Evolutionary conservation across 2,113 vertebrate species (phyloP).

Genomic region (Aleadryas rufinucha): DNA sequence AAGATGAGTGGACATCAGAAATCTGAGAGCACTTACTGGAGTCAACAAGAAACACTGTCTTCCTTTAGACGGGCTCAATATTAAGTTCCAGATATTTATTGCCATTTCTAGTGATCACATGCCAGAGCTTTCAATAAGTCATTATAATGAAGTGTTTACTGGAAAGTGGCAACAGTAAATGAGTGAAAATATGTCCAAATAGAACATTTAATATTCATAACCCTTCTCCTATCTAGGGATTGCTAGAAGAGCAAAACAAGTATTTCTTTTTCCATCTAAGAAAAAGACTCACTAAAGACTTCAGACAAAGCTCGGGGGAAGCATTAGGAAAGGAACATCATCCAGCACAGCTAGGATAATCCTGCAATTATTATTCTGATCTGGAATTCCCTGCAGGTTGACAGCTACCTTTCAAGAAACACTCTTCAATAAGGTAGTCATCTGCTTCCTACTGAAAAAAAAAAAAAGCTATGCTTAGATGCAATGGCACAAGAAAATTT

Average conservation of each 20-base stretch:
- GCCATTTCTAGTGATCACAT: background rate
- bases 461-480: background rate
- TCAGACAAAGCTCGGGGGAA: conserved; percentile 10
- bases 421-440: background rate
- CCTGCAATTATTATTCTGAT: conserved; percentile 42
- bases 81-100: background rate
- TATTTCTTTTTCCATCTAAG: background rate
- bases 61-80: fast-evolving
- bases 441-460: background rate
- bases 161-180: background rate
- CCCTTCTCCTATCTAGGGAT: background rate
- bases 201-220: background rate
- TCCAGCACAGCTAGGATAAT: conserved; percentile 1
- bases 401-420: background rate
- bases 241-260: background rate
- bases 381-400: conserved; percentile 8
- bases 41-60: background rate
- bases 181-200: background rate
- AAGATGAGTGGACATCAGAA: background rate
- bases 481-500: background rate
- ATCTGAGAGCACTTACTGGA: background rate
- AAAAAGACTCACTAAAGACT: conserved; percentile 1
- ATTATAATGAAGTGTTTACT: background rate
- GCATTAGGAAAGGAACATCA: background rate
- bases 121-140: background rate